These are phyloP conservation scores for Harpegnathos saltator DNA, from an alignment of 1,140 invertebrate genomes.

Conservation along the genomic window DNA sequence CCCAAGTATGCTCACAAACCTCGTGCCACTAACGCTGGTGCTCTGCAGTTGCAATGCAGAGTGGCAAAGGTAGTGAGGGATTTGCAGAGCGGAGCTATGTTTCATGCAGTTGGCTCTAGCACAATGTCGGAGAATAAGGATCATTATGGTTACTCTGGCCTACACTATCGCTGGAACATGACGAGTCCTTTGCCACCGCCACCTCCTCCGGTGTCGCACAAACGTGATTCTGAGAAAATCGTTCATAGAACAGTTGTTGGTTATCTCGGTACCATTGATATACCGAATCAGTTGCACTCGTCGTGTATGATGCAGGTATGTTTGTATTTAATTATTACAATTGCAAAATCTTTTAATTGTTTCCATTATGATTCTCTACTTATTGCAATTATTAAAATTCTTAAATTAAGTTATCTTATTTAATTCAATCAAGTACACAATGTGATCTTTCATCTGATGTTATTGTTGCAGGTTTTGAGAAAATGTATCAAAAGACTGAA, in stretches of 20 bases:
- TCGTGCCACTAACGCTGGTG: constrained; percentile 75
- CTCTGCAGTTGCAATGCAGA: constrained; percentile 82
- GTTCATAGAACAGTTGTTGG: constrained; percentile 95
- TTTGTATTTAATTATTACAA: not conserved
- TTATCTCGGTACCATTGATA: constrained; percentile 97
- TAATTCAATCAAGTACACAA: not conserved
- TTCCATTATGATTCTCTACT: too few species aligned
- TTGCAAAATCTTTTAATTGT: too few species aligned
- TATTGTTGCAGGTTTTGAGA: constrained; percentile 87
- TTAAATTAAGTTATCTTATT: too few species aligned
- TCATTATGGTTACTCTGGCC: constrained; percentile 76
- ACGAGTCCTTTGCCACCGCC: constrained; percentile 83
- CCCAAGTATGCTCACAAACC: constrained; percentile 89
- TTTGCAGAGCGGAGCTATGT: constrained; percentile 87
- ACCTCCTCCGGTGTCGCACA: constrained; percentile 81
- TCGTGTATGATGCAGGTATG: constrained; percentile 89
- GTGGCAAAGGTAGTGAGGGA: constrained; percentile 87
- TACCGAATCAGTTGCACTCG: constrained; percentile 93
- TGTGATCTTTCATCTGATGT: not conserved
- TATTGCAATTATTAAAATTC: too few species aligned
- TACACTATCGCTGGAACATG: constrained; percentile 83
- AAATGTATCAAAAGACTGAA: constrained; percentile 95
- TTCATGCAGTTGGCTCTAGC: constrained; percentile 76
- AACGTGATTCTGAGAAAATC: constrained; percentile 87
- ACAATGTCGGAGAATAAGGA: constrained; percentile 72